Evolutionary conservation across 2,113 vertebrate species (phyloP).

Genomic region (Mastomys natalensis): DNA sequence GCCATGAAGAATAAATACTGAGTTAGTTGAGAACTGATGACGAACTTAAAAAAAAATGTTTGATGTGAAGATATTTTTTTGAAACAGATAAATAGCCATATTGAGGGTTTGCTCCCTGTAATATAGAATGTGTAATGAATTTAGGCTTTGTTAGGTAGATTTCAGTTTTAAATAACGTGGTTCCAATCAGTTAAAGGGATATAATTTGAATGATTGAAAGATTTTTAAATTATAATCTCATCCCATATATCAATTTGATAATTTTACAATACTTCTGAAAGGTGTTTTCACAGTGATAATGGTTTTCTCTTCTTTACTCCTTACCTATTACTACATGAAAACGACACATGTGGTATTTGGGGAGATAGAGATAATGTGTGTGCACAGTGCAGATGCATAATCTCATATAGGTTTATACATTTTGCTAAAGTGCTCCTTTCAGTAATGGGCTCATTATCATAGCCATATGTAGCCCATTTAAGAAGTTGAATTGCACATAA

Average conservation of each 20-base stretch:
- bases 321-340: slow-evolving; percentile 43
- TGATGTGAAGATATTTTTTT: slow-evolving; percentile 9
- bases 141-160: slow-evolving; percentile 47
- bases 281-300: slow-evolving; percentile 20
- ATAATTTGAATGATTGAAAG: not conserved
- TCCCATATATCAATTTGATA: not conserved
- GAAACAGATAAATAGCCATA: not conserved
- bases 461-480: slow-evolving; percentile 69
- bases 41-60: slow-evolving; percentile 12
- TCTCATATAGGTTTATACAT: slow-evolving; percentile 54
- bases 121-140: not conserved
- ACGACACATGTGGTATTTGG: slow-evolving; percentile 33
- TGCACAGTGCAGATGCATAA: not conserved
- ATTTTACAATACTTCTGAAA: slow-evolving; percentile 7
- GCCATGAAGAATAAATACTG: slow-evolving; percentile 59
- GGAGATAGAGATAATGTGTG: slow-evolving; percentile 46
- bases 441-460: slow-evolving; percentile 62
- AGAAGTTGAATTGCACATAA: slow-evolving; percentile 78
- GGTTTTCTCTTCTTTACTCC: slow-evolving; percentile 1
- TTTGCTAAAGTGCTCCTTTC: slow-evolving; percentile 70
- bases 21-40: slow-evolving; percentile 46
- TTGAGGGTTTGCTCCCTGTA: slow-evolving; percentile 30
- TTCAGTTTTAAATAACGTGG: not conserved
- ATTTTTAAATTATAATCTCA: not conserved
- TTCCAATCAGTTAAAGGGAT: not conserved